Evolutionary conservation across 2,797 vertebrate species (phyloP).

Genomic region (Babyrousa celebensis): DNA sequence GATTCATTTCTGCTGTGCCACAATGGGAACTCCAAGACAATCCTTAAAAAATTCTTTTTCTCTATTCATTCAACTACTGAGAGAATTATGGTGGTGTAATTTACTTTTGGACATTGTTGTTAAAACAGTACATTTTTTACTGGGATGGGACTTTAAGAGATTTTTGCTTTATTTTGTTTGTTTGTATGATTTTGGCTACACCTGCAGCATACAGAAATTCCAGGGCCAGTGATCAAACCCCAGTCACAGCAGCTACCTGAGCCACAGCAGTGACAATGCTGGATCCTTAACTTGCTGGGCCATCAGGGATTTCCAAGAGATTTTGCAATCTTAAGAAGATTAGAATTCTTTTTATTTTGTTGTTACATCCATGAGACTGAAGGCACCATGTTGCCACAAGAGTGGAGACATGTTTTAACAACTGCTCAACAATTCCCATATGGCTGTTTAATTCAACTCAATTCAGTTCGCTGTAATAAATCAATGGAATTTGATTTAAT

Average conservation of each 20-base stretch:
- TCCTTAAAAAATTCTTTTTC: neutral
- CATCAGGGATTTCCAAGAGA: no score
- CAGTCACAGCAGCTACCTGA: no score
- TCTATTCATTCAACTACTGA: constrained; percentile 35
- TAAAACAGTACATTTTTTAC: neutral
- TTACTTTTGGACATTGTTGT: constrained; percentile 10
- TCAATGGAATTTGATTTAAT: constrained; percentile 74
- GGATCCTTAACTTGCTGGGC: no score
- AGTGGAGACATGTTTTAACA: constrained; percentile 72
- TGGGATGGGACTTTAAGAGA: neutral
- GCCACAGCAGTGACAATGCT: no score
- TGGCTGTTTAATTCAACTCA: constrained; percentile 72
- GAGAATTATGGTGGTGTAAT: neutral
- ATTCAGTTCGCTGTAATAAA: constrained; percentile 71
- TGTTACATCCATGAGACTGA: neutral
- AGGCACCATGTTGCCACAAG: neutral
- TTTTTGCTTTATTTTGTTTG: neutral
- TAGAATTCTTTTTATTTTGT: constrained; percentile 43
- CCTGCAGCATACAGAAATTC: no score
- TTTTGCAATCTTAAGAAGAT: constrained; percentile 26
- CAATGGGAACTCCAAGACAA: neutral
- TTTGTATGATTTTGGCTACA: no score
- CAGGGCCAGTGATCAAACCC: no score
- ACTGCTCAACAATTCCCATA: constrained; percentile 38
- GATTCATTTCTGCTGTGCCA: no score